Conservation (phyloP, 2,113 vertebrate species). For the Myiozetetes cayanensis region DNA sequence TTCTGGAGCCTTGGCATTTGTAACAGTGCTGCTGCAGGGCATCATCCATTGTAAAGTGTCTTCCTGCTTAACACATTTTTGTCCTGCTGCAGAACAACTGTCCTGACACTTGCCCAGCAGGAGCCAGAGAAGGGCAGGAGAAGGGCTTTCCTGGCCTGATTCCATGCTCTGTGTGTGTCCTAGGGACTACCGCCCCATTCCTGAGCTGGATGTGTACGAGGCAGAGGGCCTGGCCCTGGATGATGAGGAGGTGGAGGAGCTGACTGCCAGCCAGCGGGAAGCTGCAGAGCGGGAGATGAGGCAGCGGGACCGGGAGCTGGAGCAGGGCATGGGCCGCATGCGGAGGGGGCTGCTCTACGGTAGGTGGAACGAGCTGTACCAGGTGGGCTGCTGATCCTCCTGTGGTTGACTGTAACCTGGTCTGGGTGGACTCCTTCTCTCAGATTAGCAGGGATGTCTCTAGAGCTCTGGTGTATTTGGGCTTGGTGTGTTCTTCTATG, state of each 20-base stretch:
- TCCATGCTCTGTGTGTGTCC: neutral
- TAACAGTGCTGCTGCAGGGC: neutral
- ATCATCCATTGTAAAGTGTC: neutral
- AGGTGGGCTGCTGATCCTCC: neutral
- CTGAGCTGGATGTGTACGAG: slow-evolving; percentile 90
- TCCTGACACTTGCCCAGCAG: neutral
- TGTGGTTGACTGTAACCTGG: neutral
- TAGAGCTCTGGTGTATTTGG: neutral
- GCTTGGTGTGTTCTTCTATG: neutral
- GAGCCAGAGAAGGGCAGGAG: neutral
- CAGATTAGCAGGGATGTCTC: neutral
- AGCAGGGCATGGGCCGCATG: slow-evolving; percentile 82
- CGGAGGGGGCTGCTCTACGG: slow-evolving; percentile 85
- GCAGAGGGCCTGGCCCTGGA: slow-evolving; percentile 88
- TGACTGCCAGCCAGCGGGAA: slow-evolving; percentile 90
- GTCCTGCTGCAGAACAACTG: neutral
- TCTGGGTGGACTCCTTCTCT: neutral
- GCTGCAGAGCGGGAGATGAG: slow-evolving; percentile 90
- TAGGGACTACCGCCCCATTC: slow-evolving; percentile 94
- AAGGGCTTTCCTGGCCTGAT: neutral
- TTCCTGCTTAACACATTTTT: rapidly evolving
- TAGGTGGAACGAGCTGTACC: slow-evolving; percentile 21
- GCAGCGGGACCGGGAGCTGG: slow-evolving; percentile 84
- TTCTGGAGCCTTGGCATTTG: neutral
- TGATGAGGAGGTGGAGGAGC: slow-evolving; percentile 88